Base-by-base conservation (phyloP, 30 jellyfish, hydroid and myxozoan genomes). In the Rhopilema esculentum region DNA sequence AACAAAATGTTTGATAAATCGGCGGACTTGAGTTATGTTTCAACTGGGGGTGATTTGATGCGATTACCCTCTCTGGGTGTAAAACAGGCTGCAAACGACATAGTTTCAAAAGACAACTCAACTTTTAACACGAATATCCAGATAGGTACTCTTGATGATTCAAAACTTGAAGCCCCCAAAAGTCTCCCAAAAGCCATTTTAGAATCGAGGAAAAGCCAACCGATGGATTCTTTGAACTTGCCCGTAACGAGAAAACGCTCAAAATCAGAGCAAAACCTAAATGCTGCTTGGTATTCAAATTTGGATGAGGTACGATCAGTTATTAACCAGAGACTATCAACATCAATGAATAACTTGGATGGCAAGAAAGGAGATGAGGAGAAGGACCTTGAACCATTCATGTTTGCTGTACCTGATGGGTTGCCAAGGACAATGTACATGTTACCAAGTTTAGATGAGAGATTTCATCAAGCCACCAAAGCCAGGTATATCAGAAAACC, bases 331-430 rank as follows among this genome's bases (percentile, higher is more conserved):
- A 67, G 97, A 27, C 72, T 89, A 19, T 87, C 96, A 77, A 77
- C 63, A 7, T 80, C 93, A 17, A 81, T 81, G 97, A 82, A 57
- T 52, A 83, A 68, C 1, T 57, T 88, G 79, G 16, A 66, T 21
- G 22, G 27, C 12, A 53, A 57, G 51, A 69, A 69, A 16, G 76
- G 70, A 6, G 74, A 85, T 22, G 74, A 62, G 17, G 72, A 75
- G n/a, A 75, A 51, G 25, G 90, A 73, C 26, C 64, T 89, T 1
- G 75, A 70, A 22, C 92, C 92, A 18, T 89, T 30, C 82, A 48
- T 89, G 77, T 76, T 71, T 75, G 93, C 89, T 23, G 90, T 87
- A 4, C 97, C 97, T 19, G 97, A 89, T 89, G 97, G 97, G 30
- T 66, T 84, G 23, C 97, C 97, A 15, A 81, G 97, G 51, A 89